Base-by-base conservation (phyloP, 2,113 vertebrate genomes). In the Megaceryle torquata region DNA sequence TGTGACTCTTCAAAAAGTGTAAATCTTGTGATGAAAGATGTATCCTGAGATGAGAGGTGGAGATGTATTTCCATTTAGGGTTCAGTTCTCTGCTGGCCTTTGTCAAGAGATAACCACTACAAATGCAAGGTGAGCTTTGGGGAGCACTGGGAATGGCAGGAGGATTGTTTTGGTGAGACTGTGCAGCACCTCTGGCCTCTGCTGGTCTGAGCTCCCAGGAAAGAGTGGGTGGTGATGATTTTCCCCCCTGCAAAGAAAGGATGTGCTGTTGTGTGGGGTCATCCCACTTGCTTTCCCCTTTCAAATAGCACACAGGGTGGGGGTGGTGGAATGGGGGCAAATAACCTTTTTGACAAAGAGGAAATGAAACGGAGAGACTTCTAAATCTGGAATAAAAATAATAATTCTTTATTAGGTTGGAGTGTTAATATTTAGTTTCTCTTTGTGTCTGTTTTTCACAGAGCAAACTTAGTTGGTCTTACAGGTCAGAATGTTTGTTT, bases 251-350 rank as follows among this genome's bases (percentile, higher is more conserved):
- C 19, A 56, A 37, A 71, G 28, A 71, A 70, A 74, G 44, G 54
- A 72, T 4, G 12, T 79, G 26, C 41, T 69, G 24, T 57, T 65
- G 29, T 2, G 4, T 48, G n/a, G 20, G 6, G 41, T 80, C 31
- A 41, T 77, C 46, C 14, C 14, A 4, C 15, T 80, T 80, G 59
- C 31, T 54, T 76, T 82, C 16, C 21, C 56, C 37, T 81, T 64
- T 26, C 11, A 71, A 78, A 51, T 12, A 67, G 44, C 15, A 25
- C 5, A 3, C 1, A 21, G 46, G 7, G 19, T 10, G 10, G 5
- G 12, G 14, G 4, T 6, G 17, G 9, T 6, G 8, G 9, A 70
- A 33, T 0, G 0, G 25, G 33, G 11, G 5, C 31, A 71, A 61
- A 82, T 76, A 80, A 63, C 9, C 11, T 43, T 72, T 92, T 64